Evolutionary conservation across 1,140 invertebrate species (phyloP).

Genomic region (Cardiocondyla obscurior): DNA sequence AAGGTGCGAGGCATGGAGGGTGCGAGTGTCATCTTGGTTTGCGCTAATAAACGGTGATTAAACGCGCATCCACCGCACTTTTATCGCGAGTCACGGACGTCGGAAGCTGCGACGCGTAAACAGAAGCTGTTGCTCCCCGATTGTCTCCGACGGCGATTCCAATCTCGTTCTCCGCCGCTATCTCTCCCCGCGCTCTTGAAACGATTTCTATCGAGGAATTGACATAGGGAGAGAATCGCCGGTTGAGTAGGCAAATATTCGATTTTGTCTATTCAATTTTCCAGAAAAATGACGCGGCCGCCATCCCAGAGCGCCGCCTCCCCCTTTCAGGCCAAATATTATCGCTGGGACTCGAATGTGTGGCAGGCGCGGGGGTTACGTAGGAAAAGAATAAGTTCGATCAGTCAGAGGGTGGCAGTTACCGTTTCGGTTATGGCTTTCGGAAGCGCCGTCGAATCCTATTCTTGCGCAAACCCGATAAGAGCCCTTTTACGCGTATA

Average conservation of each 20-base stretch:
- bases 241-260: conserved; percentile 72
- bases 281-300: conserved; percentile 76
- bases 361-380: conserved; percentile 53
- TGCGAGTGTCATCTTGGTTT: conserved; percentile 46
- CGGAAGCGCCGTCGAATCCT: conserved; percentile 83
- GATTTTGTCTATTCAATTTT: conserved; percentile 82
- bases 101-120: not conserved
- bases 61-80: conserved; percentile 5
- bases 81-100: not conserved
- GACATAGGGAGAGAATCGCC: conserved; percentile 51
- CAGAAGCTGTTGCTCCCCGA: not conserved
- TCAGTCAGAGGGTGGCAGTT: conserved; percentile 83
- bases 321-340: conserved; percentile 61
- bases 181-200: not conserved
- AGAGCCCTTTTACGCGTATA: conserved; percentile 79
- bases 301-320: conserved; percentile 3
- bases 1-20: conserved; percentile 62
- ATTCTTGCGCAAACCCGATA: conserved; percentile 85
- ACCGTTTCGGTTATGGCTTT: conserved; percentile 85
- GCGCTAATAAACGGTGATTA: conserved; percentile 54
- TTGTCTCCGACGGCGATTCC: not conserved
- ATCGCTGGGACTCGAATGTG: conserved; percentile 66
- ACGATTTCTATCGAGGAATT: conserved; percentile 7
- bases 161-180: not conserved
- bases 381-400: conserved; percentile 82